Base-by-base conservation (phyloP, 2,797 vertebrate genomes). In the Ambastaia sidthimunki region DNA sequence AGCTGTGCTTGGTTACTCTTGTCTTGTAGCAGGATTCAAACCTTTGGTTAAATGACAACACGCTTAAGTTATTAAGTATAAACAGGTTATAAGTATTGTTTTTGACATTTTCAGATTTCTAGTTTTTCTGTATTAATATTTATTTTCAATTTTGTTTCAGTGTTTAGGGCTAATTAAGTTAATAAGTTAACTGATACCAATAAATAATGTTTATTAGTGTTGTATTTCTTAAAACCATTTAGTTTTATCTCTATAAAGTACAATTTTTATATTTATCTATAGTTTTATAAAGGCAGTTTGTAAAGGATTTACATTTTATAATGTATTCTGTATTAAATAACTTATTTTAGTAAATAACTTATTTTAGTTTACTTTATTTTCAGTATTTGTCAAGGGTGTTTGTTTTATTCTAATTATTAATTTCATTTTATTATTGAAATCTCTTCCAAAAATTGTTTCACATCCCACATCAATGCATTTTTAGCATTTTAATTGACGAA, bases 1-100 rank as follows among this genome's bases (percentile, higher is more conserved):
- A 59, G 31, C 41, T 68, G 13, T 28, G 76, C 28, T 25, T 50
- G 66, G 60, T 70, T 78, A 37, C 23, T 12, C 54, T 70, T 10
- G 21, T 41, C 6, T 9, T 41, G 7, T 62, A 25, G 57, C 57
- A 63, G 57, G 57, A 31, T 50, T 65, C 11, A 52, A 65, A 52
- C 47, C 59, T 18, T 50, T 47, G 37, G 21, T 25, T 72, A 15
- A 25, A 25, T 5, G 21, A 60, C 16, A 52, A 16, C 50, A 52
- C 4, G 50, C 18, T 7, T 7, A 16, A 52, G 13, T 47, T 47
- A 47, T 50, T 50, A 16, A 7, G 37, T 41, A 41, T 41, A 41
- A 41, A 41, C 37, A 41, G 37, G 37, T 41, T 1, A 7, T 41
- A 41, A 41, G 37, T 41, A 41, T 7, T 41, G 37, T 41, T 41